Conservation (phyloP, 2,113 vertebrate genomes). For the Dasyornis broadbenti region DNA sequence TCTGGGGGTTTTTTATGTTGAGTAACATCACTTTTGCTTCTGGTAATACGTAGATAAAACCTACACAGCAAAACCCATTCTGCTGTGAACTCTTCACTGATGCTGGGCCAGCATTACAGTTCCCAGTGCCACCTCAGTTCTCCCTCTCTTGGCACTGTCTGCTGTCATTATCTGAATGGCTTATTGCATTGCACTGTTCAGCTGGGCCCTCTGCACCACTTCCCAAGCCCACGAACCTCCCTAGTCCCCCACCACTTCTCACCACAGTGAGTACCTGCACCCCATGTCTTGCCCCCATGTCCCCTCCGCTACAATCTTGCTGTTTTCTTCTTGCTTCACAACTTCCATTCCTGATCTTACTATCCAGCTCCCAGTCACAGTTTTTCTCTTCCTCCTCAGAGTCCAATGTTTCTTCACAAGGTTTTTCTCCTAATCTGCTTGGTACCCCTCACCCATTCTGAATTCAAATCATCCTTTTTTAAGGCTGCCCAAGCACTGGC, state of each 20-base stretch:
- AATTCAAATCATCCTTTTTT: background rate
- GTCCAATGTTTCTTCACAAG: background rate
- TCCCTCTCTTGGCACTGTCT: background rate
- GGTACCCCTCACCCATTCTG: background rate
- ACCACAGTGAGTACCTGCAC: background rate
- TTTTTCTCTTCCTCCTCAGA: background rate
- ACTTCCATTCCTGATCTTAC: background rate
- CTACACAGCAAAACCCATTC: background rate
- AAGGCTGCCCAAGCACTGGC: background rate
- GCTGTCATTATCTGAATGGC: background rate
- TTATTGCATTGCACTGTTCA: background rate
- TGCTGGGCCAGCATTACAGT: background rate
- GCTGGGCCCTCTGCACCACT: background rate
- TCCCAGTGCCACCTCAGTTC: background rate
- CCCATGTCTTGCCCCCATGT: background rate
- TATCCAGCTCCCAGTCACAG: background rate
- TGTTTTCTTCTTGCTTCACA: background rate
- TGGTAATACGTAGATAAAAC: background rate
- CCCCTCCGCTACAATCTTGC: background rate
- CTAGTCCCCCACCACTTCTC: background rate
- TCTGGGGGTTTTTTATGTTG: background rate
- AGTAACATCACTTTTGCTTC: background rate
- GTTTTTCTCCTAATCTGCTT: background rate
- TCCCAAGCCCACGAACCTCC: background rate
- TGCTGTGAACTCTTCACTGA: background rate